Base-by-base conservation (phyloP, 2,113 vertebrate species). In the Sceloporus tristichus region DNA sequence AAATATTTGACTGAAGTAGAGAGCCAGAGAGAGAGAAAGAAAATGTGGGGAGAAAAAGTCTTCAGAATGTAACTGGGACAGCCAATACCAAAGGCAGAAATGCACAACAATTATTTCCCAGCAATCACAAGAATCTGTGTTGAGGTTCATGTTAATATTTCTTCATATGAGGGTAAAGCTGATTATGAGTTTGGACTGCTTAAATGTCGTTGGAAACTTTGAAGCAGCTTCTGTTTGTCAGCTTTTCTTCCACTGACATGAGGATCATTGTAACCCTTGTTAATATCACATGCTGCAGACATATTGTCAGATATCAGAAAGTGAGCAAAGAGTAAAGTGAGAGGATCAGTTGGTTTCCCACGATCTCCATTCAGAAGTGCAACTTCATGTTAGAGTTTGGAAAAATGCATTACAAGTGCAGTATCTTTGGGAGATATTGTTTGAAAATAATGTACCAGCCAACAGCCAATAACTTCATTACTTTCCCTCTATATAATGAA, bases 351-450 rank as follows among this genome's bases (percentile, higher is more conserved):
- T 65, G 27, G 88, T 82, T 93, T 87, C 21, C 88, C 78, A 93
- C 86, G 91, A 94, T 89, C 89, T 84, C 81, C 84, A 54, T 16
- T 89, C 89, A 92, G 92, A 94, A 93, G 86, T 91, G 89, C 85
- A 93, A 90, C 86, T 92, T 94, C 90, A 91, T 62, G 59, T 14
- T 3, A 18, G 59, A 14, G 59, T 14, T 18, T 62, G 59, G 59
- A 62, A 62, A 62, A 16, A 62, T 62, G 3, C 13, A 62, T 62
- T 18, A 62, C 59, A 62, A 3, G 18, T 62, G 59, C 18, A 62
- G 59, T 62, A 16, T 13, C 18, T 62, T 62, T 62, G 18, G 42
- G 59, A 62, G 14, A 18, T 62, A 18, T 62, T 13, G 16, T 62
- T 18, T 14, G 10, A 62, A 59, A 62, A 62, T 62, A 62, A 62